Base-by-base conservation (phyloP, 2,888 invertebrate species). In the Cataglyphis livida region DNA sequence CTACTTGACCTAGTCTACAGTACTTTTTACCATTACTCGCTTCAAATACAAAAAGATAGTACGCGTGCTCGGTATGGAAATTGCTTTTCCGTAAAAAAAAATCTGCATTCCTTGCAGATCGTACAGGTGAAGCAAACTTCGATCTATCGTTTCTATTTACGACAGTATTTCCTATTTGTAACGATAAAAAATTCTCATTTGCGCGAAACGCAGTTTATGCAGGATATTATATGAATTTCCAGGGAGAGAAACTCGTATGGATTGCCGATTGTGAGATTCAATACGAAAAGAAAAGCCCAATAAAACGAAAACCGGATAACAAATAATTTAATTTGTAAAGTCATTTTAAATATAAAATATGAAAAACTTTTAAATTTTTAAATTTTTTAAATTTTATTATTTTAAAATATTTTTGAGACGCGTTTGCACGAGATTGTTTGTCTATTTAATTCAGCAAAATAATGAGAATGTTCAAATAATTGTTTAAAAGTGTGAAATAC, bases 111-210 rank as follows among this genome's bases (percentile, higher is more conserved):
- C 32, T 48, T 48, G 32, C 21, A 15, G 44, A 51, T 62, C 44
- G 41, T 74, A 75, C 3, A 57, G 25, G 25, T n/a, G 57, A 38
- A 66, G 38, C 66, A 66, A 76, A 66, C 54, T 76, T 76, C 76
- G 76, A 76, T 76, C 66, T 76, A 57, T 57, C 41, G 41, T 66
- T 76, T 57, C 66, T 21, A 76, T 76, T 76, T 76, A 76, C 54
- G 64, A 51, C 9, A 15, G 0, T 66, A 41, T 41, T 57, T 51
- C 28, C 18, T 25, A 41, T 41, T 65, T 65, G 66, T 10, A 5
- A 15, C 51, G 25, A 38, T 32, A 51, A 66, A 66, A 32, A 54
- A n/a, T 15, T 15, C 54, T 38, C 38, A 38, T 51, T 64, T 38
- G 25, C 5, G n/a, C 4, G 51, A 25, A 65, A 35, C 21, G 32